Conservation (phyloP, 2,113 vertebrate species). For the Amazona guildingii region DNA sequence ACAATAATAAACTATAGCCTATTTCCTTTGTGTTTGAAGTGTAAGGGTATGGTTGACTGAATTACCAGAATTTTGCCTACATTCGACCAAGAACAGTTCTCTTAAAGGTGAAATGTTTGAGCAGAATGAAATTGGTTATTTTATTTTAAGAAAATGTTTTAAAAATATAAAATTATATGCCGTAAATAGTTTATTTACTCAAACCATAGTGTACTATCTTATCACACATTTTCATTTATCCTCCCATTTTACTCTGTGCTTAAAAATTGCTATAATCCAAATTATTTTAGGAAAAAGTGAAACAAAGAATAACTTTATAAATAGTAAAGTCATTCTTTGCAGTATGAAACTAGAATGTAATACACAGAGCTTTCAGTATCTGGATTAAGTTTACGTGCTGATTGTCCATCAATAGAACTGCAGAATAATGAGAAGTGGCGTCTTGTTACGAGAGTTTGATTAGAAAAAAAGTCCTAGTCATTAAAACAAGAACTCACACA, state of each 20-base stretch:
- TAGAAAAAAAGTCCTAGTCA: neutral
- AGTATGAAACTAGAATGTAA: neutral
- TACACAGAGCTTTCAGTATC: neutral
- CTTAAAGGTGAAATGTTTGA: neutral
- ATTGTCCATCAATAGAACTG: neutral
- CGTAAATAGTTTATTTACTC: neutral
- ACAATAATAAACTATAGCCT: neutral
- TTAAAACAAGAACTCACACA: neutral
- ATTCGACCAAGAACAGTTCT: neutral
- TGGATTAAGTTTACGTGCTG: neutral
- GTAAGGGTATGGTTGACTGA: neutral
- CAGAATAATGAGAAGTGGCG: neutral
- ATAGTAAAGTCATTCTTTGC: neutral
- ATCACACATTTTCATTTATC: neutral
- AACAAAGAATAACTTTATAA: neutral
- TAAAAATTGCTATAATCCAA: neutral
- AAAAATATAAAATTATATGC: neutral
- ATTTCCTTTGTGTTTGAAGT: neutral
- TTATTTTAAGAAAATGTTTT: neutral
- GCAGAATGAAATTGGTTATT: neutral
- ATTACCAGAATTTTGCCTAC: neutral
- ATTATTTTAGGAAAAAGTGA: neutral
- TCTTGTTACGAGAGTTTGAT: neutral
- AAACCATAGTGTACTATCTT: neutral
- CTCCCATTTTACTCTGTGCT: neutral